Conservation (phyloP, 2,113 vertebrate genomes). For the Ochotona curzoniae region DNA sequence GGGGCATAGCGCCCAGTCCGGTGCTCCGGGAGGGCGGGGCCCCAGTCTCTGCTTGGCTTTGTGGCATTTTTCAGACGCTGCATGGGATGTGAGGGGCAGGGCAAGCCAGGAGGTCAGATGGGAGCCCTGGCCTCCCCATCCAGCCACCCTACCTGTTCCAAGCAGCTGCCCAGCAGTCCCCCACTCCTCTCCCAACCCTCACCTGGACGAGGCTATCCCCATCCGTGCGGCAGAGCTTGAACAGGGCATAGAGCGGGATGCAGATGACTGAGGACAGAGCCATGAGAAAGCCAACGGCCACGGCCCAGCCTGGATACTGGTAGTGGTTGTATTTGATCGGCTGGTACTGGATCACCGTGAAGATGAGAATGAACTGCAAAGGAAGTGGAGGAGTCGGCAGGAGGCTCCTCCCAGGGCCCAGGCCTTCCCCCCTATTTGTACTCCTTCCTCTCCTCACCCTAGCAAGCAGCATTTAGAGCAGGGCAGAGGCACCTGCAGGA, state of each 20-base stretch:
- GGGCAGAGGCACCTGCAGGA: not conserved
- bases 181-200: not conserved
- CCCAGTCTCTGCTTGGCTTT: constrained; percentile 94
- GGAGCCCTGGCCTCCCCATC: not conserved
- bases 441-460: not conserved
- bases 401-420: not conserved
- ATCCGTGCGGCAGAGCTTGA: constrained; percentile 92
- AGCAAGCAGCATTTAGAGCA: not conserved
- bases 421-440: not conserved
- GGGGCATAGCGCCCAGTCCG: constrained; percentile 94
- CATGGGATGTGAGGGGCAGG: not conserved
- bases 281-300: constrained; percentile 96
- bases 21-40: constrained; percentile 94
- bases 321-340: constrained; percentile 98
- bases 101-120: not conserved
- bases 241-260: constrained; percentile 95
- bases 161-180: not conserved
- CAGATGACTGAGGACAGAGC: constrained; percentile 97
- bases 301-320: constrained; percentile 94
- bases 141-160: not conserved
- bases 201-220: constrained; percentile 96
- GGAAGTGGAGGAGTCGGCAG: not conserved
- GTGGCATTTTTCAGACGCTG: constrained; percentile 96
- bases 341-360: constrained; percentile 98
- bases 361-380: constrained; percentile 96